Percentiles rank a stretch among this genome's conserved stretches.
phyloP scores from a whole-genome alignment of 2,797 vertebrate genomes.

The Peromyscus aztecus region DNA sequence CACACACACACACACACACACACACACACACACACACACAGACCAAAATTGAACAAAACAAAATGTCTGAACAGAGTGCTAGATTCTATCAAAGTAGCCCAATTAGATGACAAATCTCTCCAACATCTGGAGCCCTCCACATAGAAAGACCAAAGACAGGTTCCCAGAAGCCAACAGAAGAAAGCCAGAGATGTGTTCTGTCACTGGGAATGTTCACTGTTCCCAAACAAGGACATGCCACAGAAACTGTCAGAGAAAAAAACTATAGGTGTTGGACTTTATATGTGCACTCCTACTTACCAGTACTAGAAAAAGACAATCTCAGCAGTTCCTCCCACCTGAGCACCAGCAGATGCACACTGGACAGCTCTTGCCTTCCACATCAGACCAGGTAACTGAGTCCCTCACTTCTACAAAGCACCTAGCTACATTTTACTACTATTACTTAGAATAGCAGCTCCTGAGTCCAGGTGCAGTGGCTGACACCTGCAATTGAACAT shows the following conservation, averaged over 20 bases:
- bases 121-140: constrained; percentile 18
- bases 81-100: constrained; percentile 58
- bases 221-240: constrained; percentile 39
- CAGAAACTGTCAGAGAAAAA: constrained; percentile 21
- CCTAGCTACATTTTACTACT: not conserved
- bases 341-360: not conserved
- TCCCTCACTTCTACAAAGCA: not conserved
- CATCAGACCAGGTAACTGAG: constrained; percentile 12
- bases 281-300: constrained; percentile 9
- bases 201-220: not conserved
- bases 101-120: constrained; percentile 53
- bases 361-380: not conserved
- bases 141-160: constrained; percentile 24
- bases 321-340: not conserved
- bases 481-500: not conserved
- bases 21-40: not conserved
- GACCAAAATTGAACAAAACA: not conserved
- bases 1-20: not conserved
- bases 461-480: not conserved
- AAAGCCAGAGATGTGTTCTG: constrained; percentile 3
- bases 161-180: constrained; percentile 21
- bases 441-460: not conserved
- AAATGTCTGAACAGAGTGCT: constrained; percentile 59
- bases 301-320: constrained; percentile 25
- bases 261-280: constrained; percentile 22